Percentiles rank a stretch among this genome's conserved stretches.
These are phyloP conservation scores for Diceros bicornis DNA, from an alignment of 2,797 vertebrate species.

Conservation along the genomic window DNA sequence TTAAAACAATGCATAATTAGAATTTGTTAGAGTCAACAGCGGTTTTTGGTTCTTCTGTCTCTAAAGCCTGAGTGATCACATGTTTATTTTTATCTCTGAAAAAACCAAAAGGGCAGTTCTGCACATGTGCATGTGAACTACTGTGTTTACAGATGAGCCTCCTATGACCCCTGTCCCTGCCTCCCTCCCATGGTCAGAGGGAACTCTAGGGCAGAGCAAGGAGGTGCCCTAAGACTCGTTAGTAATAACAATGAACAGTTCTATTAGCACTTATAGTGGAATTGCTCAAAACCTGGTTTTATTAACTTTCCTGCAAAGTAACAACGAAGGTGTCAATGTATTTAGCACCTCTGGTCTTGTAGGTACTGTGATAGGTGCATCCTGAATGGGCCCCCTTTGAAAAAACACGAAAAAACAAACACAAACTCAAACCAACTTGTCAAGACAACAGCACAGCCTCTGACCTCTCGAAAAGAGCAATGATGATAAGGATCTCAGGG, in stretches of 20 bases:
- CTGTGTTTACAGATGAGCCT: background rate
- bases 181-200: background rate
- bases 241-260: background rate
- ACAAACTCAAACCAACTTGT: background rate
- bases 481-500: background rate
- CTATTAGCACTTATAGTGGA: background rate
- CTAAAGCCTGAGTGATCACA: background rate
- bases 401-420: background rate
- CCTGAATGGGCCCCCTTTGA: background rate
- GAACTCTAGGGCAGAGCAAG: background rate
- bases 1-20: background rate
- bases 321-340: background rate
- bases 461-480: slow-evolving; percentile 12
- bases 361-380: background rate
- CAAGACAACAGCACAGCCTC: background rate
- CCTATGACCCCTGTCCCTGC: too few relatives aligned
- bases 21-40: background rate
- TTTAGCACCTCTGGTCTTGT: background rate
- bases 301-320: background rate
- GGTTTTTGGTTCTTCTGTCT: background rate
- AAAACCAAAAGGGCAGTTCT: background rate
- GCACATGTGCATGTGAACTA: fast-evolving
- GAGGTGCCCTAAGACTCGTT: background rate
- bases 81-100: background rate
- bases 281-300: background rate